phyloP scores from a whole-genome alignment of 2,113 vertebrate genomes.

The Montifringilla adamsi region DNA sequence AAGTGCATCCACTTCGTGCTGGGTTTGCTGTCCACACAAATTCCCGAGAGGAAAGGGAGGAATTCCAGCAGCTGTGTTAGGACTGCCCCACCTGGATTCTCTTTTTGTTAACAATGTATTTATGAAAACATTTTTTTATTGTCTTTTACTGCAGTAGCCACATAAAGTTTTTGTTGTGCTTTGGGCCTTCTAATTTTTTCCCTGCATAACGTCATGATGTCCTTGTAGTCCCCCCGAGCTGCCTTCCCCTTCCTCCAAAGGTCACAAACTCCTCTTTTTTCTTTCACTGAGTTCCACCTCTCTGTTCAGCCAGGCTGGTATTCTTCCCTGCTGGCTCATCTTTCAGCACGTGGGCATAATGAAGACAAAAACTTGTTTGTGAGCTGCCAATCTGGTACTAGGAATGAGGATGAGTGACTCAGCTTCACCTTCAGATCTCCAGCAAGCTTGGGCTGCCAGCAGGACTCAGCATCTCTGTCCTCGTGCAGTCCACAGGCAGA shows the following conservation, averaged over 20 bases:
- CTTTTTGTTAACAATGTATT: background rate
- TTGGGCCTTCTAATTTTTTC: background rate
- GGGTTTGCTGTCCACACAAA: accelerated
- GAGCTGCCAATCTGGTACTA: background rate
- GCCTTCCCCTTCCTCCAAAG: background rate
- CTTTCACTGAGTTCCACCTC: background rate
- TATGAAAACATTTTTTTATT: background rate
- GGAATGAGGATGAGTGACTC: background rate
- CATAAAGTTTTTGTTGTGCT: background rate
- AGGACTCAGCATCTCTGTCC: background rate
- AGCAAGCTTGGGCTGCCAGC: background rate
- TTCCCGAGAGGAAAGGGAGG: accelerated
- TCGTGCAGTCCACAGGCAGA: background rate
- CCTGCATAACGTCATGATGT: accelerated
- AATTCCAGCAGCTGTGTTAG: background rate
- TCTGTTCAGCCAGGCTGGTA: background rate
- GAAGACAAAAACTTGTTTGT: background rate
- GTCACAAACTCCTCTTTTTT: background rate
- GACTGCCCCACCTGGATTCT: background rate
- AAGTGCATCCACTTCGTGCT: background rate
- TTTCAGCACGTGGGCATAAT: accelerated
- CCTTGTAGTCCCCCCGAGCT: background rate
- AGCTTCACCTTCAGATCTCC: background rate
- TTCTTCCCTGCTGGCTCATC: background rate
- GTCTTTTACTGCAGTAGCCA: background rate